Evolutionary conservation across 2,888 invertebrate genomes (phyloP), one percentile per base, ranked within the genome.

Genomic region (Coelopa pilipes): DNA sequence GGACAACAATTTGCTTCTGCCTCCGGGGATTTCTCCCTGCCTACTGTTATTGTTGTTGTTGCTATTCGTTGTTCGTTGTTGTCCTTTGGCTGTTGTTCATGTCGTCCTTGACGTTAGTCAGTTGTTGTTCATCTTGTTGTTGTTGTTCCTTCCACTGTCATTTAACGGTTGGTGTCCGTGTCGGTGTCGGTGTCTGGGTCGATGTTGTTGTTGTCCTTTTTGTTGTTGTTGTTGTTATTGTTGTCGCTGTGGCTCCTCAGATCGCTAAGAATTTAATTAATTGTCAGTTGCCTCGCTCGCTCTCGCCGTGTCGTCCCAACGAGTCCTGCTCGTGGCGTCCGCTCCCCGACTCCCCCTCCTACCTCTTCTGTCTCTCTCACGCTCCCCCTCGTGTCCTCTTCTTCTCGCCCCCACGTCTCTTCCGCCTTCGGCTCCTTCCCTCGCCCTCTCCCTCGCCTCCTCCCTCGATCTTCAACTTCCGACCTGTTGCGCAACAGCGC

Each of bases 261-360:
- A 66, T 66, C 50, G 50, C 50, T 50, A 11, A 21, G 66, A 66
- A 66, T 50, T 66, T 66, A 66, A 66, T 66, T 66, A 66, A 66
- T 66, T 66, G 66, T 49, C 66, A 21, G 65, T 24, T 65, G 65
- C n/a, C 10, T 11, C 49, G 46, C 11, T 19, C 10, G 17, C 17
- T n/a, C 24, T 49, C 50, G 5, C 7, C 15, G 11, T 50, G 11
- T 50, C 19, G 50, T 66, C 50, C 50, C 50, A 50, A 21, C 13
- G 50, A 66, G 49, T 66, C 19, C 13, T 19, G 11, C 11, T 49
- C 1, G 65, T 3, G 12, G 0, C 57, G 1, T 21, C n/a, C 7
- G 13, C n/a, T 15, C 55, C 55, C 9, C 17, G 17, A 13, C 2
- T 17, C 19, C 55, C 7, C 17, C 19, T 17, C n/a, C 13, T n/a